Evolutionary conservation across 2,113 vertebrate species (phyloP).

Genomic region (Zapornia atra): DNA sequence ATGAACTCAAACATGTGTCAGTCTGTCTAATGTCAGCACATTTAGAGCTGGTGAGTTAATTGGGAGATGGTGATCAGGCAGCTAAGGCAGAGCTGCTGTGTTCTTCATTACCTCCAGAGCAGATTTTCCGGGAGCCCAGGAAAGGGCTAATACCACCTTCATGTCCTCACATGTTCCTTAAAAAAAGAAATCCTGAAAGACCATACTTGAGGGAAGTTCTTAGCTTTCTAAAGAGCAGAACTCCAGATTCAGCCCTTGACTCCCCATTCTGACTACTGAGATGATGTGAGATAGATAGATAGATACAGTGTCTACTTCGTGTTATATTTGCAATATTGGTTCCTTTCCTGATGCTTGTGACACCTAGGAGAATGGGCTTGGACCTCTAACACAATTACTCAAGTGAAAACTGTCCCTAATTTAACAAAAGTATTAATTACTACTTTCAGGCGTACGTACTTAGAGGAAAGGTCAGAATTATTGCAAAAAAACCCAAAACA

Average conservation of each 20-base stretch:
- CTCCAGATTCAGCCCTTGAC: not conserved
- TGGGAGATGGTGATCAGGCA: not conserved
- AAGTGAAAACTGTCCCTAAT: not conserved
- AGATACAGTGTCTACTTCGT: not conserved
- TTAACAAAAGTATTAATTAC: not conserved
- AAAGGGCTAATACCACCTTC: not conserved
- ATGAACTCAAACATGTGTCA: not conserved
- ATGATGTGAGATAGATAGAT: accelerated
- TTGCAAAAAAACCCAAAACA: not conserved
- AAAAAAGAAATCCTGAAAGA: not conserved
- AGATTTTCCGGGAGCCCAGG: not conserved
- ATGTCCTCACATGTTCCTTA: accelerated
- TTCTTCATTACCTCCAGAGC: not conserved
- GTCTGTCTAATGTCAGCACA: accelerated
- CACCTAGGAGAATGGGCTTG: not conserved
- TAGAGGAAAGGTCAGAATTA: not conserved
- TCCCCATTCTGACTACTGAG: not conserved
- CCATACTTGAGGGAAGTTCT: not conserved
- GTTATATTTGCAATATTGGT: not conserved
- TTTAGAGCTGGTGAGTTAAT: not conserved
- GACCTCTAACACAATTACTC: not conserved
- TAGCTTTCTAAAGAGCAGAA: not conserved
- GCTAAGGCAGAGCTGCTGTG: not conserved
- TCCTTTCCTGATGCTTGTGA: not conserved
- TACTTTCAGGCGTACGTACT: not conserved